Evolutionary conservation across 2,888 invertebrate genomes (phyloP).

Genomic region (Caenorhabditis sp.): DNA sequence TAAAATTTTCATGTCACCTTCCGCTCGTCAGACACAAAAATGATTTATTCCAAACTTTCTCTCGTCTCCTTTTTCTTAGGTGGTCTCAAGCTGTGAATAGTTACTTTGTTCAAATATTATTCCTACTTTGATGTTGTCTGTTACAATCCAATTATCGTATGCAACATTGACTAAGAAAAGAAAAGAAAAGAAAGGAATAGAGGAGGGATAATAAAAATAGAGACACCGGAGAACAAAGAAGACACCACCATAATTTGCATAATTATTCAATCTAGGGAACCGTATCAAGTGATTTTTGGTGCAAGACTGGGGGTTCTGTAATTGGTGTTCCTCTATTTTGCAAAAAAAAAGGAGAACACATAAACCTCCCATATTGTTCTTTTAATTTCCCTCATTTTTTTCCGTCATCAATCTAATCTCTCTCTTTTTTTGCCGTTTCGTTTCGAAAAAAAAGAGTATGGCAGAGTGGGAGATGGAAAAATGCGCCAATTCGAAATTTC

Average conservation of each 20-base stretch:
- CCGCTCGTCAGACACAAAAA: neutral
- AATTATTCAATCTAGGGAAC: too few species aligned
- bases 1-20: neutral
- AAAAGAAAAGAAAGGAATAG: neutral
- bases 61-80: neutral
- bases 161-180: neutral
- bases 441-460: neutral
- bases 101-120: neutral
- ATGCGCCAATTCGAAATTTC: neutral
- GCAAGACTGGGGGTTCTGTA: too few species aligned
- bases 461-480: neutral
- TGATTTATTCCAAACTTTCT: neutral
- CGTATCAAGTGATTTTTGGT: too few species aligned
- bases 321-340: neutral
- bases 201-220: neutral
- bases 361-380: neutral
- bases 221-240: too few species aligned
- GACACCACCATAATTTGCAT: too few species aligned
- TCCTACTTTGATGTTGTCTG: neutral
- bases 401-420: neutral
- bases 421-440: neutral
- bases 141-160: neutral
- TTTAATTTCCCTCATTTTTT: too few species aligned
- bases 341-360: neutral
- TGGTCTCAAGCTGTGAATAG: neutral